Base-by-base conservation (phyloP, 2,113 vertebrate species). In the Clarias batrachus region DNA sequence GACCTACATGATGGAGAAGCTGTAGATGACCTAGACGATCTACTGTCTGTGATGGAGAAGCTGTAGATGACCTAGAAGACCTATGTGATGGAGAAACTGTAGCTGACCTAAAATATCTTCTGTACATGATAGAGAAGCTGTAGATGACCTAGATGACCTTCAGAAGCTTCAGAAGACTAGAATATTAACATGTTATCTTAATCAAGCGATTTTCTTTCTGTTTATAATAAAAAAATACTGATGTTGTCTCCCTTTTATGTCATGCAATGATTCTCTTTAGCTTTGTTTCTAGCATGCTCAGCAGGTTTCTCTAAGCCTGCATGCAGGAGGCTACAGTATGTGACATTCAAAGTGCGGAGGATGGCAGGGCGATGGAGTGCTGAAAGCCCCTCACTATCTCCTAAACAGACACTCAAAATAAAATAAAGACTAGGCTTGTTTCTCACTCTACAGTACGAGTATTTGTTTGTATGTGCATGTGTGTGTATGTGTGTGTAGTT, bases 221-320 rank as follows among this genome's bases (percentile, higher is more conserved):
- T 30, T 25, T 84, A 12, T 52, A 77, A n/a, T 23, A 33, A 48
- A 68, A 68, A 33, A 23, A 16, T 25, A 71, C 10, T 80, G 4
- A 82, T 48, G 48, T n/a, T 14, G 10, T 33, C 3, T 21, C 27
- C 10, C 30, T 63, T 52, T 73, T 60, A 11, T 4, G 41, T 54
- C 19, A 27, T 62, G 71, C 37, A 87, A 41, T 54, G 25, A n/a
- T n/a, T 30, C 30, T 27, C 13, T 89, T 89, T 87, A 85, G 86
- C 83, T 1, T 27, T 71, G 52, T 62, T 57, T 89, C 83, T n/a
- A 56, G 78, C 62, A 66, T 84, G 63, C 83, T 87, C 86, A 89
- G 86, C 83, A 83, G 88, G 86, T 27, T 65, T 52, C 17, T 21
- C 25, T 65, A 82, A 80, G 77, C 86, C 41, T 30, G 71, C 82